These are phyloP conservation scores for Platygyra sinensis DNA, from an alignment of 64 coral and sea anemone species.

Conservation along the genomic window DNA sequence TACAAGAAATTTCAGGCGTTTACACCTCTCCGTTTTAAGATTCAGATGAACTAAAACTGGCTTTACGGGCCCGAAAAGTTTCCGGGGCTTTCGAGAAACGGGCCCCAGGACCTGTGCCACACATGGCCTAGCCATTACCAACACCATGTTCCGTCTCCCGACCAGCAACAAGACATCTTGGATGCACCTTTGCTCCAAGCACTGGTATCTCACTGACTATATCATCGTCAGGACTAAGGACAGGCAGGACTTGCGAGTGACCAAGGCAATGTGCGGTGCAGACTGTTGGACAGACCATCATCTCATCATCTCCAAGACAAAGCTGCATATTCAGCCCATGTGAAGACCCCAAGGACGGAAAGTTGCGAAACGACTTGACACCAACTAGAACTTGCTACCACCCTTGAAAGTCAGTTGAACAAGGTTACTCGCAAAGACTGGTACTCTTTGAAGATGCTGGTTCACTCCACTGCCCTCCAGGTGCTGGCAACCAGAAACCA, in stretches of 20 bases:
- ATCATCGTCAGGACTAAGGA: background rate
- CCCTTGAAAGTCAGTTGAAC: background rate
- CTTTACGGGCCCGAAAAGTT: too few species aligned
- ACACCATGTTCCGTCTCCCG: background rate
- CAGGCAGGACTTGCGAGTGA: background rate
- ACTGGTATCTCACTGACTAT: background rate
- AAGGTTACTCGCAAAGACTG: too few species aligned
- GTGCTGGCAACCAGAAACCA: conserved; percentile 34
- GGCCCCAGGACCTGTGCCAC: too few species aligned
- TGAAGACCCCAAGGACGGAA: background rate
- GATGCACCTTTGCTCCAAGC: background rate
- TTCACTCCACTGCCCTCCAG: conserved; percentile 31
- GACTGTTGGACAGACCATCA: background rate
- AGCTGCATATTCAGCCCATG: background rate
- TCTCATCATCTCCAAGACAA: background rate
- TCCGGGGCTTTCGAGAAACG: too few species aligned
- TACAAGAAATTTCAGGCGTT: too few species aligned
- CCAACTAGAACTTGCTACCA: background rate
- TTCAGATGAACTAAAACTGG: too few species aligned
- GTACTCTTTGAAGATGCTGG: background rate
- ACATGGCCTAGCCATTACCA: background rate
- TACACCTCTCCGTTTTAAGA: too few species aligned
- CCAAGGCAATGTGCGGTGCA: background rate
- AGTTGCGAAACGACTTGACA: background rate
- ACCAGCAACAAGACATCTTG: background rate